Evolutionary conservation across 1,140 invertebrate genomes (phyloP).

Genomic region (Ips nitidus): DNA sequence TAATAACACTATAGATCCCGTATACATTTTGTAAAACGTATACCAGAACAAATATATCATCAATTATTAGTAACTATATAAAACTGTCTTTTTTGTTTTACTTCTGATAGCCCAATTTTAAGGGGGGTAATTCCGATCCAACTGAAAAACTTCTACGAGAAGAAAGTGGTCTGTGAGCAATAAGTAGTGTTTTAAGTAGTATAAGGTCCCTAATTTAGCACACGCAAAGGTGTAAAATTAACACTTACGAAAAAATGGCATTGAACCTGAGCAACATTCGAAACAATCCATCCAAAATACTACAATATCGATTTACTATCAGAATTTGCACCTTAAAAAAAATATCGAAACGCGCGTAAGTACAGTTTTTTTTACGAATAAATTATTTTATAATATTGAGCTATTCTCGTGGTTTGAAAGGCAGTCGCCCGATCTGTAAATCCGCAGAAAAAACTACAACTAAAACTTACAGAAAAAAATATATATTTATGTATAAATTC

Average conservation of each 20-base stretch:
- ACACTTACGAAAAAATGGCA: too few relatives aligned
- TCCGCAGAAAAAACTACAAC: background rate
- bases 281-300: too few relatives aligned
- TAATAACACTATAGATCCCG: conserved; percentile 19
- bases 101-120: background rate
- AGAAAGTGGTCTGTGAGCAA: too few relatives aligned
- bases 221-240: too few relatives aligned
- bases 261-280: too few relatives aligned
- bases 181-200: too few relatives aligned
- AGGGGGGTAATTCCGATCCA: too few relatives aligned
- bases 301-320: too few relatives aligned
- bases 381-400: conserved; percentile 31
- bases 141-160: too few relatives aligned
- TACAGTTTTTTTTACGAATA: conserved; percentile 23
- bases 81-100: conserved; percentile 7
- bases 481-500: conserved; percentile 7
- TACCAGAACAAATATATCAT: conserved; percentile 27
- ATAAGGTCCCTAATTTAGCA: too few relatives aligned
- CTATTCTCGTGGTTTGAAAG: conserved; percentile 31
- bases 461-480: conserved; percentile 23
- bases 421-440: conserved; percentile 8
- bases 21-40: conserved; percentile 36
- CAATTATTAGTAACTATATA: conserved; percentile 6
- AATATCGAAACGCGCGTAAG: conserved; percentile 1
- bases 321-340: too few relatives aligned